Percentiles rank a stretch among this genome's conserved stretches.
Evolutionary conservation across 2,113 vertebrate genomes (phyloP).

Genomic region (Megaptera novaeangliae): DNA sequence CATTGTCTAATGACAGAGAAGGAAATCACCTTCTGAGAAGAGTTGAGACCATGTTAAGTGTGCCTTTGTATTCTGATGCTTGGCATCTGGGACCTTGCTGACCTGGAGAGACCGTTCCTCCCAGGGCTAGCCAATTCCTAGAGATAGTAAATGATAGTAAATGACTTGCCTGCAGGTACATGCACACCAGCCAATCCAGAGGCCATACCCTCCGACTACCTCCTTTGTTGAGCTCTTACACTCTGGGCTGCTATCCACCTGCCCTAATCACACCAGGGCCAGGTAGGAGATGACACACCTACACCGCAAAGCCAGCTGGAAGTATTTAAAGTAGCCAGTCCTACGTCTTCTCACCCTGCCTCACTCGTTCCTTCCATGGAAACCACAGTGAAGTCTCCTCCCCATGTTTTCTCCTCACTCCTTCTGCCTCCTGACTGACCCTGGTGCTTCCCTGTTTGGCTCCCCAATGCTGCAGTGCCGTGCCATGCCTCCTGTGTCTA

Average conservation of each 20-base stretch:
- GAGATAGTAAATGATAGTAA: background rate
- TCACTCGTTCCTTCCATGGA: background rate
- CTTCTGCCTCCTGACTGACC: background rate
- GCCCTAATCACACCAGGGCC: background rate
- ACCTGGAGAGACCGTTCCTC: background rate
- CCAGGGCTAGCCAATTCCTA: background rate
- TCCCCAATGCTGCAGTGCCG: rapidly evolving
- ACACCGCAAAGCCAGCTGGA: background rate
- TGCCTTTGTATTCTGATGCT: background rate
- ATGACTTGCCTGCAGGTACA: background rate
- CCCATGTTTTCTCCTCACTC: background rate
- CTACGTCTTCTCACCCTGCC: background rate
- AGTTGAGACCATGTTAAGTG: background rate
- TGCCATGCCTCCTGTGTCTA: background rate
- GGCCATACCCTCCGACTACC: no score
- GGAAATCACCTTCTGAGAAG: background rate
- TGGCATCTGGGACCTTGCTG: background rate
- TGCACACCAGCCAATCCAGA: background rate
- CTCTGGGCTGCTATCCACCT: background rate
- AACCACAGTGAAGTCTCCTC: background rate
- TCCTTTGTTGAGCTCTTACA: background rate
- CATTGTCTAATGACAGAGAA: background rate
- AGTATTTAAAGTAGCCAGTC: background rate
- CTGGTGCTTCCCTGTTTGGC: background rate
- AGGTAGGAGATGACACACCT: background rate